These are phyloP conservation scores for Erynnis tages DNA, from an alignment of 2,888 invertebrate species.

Conservation along the genomic window DNA sequence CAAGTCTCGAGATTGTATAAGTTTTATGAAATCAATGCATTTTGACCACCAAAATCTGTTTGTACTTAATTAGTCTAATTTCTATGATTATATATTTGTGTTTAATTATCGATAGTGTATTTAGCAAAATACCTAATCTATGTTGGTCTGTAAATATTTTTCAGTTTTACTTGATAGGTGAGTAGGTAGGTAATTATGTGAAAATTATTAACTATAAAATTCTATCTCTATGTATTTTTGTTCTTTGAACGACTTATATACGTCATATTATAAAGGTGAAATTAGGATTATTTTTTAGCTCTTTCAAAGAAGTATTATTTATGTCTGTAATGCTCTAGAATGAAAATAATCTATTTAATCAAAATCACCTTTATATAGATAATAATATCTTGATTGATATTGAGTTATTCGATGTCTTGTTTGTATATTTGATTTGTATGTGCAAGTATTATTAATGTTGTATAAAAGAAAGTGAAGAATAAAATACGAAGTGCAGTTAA, in stretches of 20 bases:
- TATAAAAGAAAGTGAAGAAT: constrained; percentile 34
- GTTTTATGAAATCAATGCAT: constrained; percentile 41
- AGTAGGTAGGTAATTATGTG: constrained; percentile 12
- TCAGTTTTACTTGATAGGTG: constrained; percentile 7
- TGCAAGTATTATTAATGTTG: constrained; percentile 36
- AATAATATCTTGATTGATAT: no score
- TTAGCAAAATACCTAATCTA: constrained; percentile 10
- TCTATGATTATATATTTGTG: constrained; percentile 36
- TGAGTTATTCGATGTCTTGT: constrained; percentile 30
- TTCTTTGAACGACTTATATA: constrained; percentile 32
- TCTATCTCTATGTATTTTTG: background rate
- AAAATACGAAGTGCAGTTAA: constrained; percentile 30
- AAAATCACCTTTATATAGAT: no score
- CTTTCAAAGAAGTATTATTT: background rate
- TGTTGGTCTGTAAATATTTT: constrained; percentile 19
- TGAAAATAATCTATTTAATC: no score
- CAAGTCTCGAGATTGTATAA: background rate
- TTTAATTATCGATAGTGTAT: background rate
- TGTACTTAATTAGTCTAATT: constrained; percentile 62
- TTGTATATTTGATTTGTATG: constrained; percentile 38
- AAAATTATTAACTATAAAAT: no score
- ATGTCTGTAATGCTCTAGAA: background rate
- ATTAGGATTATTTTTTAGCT: background rate
- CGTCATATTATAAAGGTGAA: background rate
- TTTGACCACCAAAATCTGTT: constrained; percentile 55